Evolutionary conservation across 1,140 invertebrate genomes (phyloP), one percentile per base, ranked within the genome.

Genomic region (Euwallacea fornicatus): DNA sequence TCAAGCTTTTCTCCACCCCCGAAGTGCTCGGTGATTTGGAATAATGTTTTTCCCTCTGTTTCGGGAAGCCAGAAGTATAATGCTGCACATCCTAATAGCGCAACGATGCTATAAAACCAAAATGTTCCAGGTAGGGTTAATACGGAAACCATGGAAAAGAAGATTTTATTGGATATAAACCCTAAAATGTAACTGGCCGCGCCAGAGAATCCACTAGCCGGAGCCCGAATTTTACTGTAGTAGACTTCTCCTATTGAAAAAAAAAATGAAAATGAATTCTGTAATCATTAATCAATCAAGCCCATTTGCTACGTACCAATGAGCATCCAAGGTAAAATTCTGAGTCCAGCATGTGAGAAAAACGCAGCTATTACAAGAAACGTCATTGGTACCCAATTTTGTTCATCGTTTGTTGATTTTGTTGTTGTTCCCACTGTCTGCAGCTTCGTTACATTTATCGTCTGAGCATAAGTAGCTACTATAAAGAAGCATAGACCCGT

Each of bases 41-140:
- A 85, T 4, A 95, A 81, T 0, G 88, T 88, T 77, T 90, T 89
- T 0, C 91, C 91, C 81, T 96, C 94, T 0, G 94, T 97, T 84
- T 97, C 93, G 1, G 92, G 93, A 54, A 86, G 73, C 6, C 83
- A 78, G 56, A 85, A 85, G 71, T 86, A 88, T 2, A 89, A 75
- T 0, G 83, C 76, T 3, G 86, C 61, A 7, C 87, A 80, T 4
- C 90, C 89, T 4, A 88, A 62, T 62, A 95, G 87, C 46, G 91
- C 83, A 70, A 88, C 84, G 13, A 33, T 21, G 33, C 72, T 88
- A 77, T 93, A 87, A 54, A 91, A 85, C 42, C 88, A 84, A 74
- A 91, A 91, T 0, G 88, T 89, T 2, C 90, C 90, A 15, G 87
- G 85, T 15, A 92, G 79, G 0, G 87, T 86, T 21, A 92, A 76